Percentiles rank a stretch among this genome's conserved stretches.
Conservation (phyloP, 2,797 vertebrate genomes). For the Sus cebifrons region DNA sequence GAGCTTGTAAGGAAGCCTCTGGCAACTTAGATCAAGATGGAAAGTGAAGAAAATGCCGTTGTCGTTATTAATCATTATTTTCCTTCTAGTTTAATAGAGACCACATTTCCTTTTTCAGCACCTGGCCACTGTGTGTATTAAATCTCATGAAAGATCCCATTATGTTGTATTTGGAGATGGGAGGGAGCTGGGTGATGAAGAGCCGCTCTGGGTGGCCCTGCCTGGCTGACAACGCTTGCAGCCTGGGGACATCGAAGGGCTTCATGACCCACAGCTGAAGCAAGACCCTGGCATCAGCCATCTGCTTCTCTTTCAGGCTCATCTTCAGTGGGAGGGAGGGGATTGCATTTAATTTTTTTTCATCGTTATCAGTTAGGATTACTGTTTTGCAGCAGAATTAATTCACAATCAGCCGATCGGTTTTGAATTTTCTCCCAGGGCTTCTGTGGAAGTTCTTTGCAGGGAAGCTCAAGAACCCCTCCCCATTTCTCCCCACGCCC, state of each 20-base stretch:
- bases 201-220: rapidly evolving
- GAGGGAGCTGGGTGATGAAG: rapidly evolving
- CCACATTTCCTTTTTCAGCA: slow-evolving; percentile 4
- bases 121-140: not conserved
- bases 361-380: not conserved
- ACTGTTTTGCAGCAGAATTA: not conserved
- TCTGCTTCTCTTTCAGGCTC: not conserved
- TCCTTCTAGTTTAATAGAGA: not conserved
- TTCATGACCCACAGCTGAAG: rapidly evolving
- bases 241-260: rapidly evolving
- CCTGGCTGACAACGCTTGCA: not conserved
- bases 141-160: not conserved
- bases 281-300: too few relatives aligned
- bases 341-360: not conserved
- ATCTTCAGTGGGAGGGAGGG: not conserved
- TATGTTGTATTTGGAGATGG: not conserved
- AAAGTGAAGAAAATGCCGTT: not conserved
- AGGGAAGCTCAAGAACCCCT: not conserved
- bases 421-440: not conserved
- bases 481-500: too few relatives aligned
- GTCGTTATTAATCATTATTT: not conserved
- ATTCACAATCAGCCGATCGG: not conserved
- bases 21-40: not conserved
- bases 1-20: not conserved
- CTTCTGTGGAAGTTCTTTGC: not conserved